These are phyloP conservation scores for Menidia menidia DNA, from an alignment of 2,797 vertebrate species.

Conservation along the genomic window DNA sequence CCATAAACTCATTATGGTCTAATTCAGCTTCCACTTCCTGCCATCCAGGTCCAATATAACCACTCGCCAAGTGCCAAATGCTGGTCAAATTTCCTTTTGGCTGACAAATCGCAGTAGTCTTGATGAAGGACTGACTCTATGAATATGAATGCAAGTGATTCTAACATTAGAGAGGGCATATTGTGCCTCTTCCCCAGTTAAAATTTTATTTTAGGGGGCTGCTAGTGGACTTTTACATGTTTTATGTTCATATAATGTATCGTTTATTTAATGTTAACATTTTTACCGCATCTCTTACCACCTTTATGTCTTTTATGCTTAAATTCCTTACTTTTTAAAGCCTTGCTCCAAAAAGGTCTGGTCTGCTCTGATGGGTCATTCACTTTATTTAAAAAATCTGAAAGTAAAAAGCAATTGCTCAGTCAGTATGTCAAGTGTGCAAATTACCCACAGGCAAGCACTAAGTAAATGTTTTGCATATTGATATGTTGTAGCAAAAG, in stretches of 20 bases:
- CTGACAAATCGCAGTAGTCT: background rate
- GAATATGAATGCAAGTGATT: background rate
- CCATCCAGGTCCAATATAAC: conserved; percentile 60
- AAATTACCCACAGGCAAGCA: background rate
- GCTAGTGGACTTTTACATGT: background rate
- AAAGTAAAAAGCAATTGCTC: background rate
- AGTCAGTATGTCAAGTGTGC: background rate
- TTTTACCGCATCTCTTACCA: background rate
- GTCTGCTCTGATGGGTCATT: background rate
- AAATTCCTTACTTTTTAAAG: background rate
- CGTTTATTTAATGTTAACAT: background rate
- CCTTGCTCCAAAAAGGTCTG: background rate
- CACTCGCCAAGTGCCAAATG: conserved; percentile 65
- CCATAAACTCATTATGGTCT: conserved; percentile 65
- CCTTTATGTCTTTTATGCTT: background rate
- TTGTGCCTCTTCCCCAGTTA: background rate
- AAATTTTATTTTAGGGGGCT: background rate
- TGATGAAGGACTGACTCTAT: background rate
- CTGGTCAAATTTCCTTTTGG: conserved; percentile 42
- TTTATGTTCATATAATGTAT: background rate
- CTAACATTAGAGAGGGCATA: background rate
- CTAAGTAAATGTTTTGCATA: background rate
- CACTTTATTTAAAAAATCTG: background rate
- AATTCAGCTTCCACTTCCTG: conserved; percentile 66
- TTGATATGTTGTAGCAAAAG: background rate